A percentile compares a stretch with the other conserved stretches of the same genome.
Evolutionary conservation across 2,888 invertebrate species (phyloP).

Genomic region (Ectemnius continuus): DNA sequence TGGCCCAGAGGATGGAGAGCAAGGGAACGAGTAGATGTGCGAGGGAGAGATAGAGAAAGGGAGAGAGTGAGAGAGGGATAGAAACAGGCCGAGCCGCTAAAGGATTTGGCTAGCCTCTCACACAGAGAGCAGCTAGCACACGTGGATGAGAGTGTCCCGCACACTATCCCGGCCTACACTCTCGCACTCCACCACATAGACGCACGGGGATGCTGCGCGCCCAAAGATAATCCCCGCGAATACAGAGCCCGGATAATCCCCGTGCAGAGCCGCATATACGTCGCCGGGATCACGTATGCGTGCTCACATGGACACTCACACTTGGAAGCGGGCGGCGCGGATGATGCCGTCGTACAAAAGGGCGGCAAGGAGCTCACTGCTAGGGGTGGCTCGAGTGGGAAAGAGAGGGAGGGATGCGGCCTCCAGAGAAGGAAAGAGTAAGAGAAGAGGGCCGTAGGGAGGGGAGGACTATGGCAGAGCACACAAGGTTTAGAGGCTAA

Average conservation of each 20-base stretch:
- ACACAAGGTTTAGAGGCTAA: conserved; percentile 77
- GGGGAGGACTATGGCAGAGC: conserved; percentile 66
- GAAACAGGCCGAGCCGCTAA: conserved; percentile 66
- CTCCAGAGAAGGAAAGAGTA: background rate
- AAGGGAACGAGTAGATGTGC: background rate
- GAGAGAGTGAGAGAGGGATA: conserved; percentile 23
- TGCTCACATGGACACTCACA: conserved; percentile 32
- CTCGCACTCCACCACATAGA: conserved; percentile 18
- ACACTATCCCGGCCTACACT: conserved; percentile 21
- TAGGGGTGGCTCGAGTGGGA: conserved; percentile 35
- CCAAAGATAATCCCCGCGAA: conserved; percentile 76
- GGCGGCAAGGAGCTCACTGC: conserved; percentile 50
- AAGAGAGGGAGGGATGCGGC: background rate
- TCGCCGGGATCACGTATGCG: conserved; percentile 32
- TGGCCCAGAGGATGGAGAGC: conserved; percentile 6
- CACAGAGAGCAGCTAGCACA: conserved; percentile 28
- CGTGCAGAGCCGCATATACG: conserved; percentile 67
- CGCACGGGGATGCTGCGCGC: conserved; percentile 51
- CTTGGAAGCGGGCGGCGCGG: conserved; percentile 43
- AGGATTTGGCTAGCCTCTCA: conserved; percentile 71
- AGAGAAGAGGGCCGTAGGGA: conserved; percentile 31
- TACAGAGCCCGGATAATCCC: conserved; percentile 76
- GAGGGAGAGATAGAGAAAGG: conserved; percentile 49
- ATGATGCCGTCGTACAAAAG: conserved; percentile 63
- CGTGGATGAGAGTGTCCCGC: background rate